phyloP scores from a whole-genome alignment of 2,113 vertebrate species.

The Phrynosoma blainvillii region DNA sequence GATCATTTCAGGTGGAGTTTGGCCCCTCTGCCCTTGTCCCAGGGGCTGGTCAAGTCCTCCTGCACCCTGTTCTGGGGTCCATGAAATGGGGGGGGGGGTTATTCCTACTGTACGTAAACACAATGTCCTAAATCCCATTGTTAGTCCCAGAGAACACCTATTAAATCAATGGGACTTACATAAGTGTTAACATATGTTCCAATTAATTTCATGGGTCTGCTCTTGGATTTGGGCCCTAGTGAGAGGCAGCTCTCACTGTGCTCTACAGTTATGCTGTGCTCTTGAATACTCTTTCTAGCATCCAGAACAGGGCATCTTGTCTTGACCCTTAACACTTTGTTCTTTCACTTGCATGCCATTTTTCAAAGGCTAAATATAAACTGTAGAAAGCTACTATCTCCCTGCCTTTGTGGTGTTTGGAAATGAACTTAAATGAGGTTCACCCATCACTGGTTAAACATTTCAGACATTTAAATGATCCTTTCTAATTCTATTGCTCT shows the following conservation, averaged over 20 bases:
- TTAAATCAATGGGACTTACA: too few relatives aligned
- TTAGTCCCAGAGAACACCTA: too few relatives aligned
- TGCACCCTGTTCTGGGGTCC: too few relatives aligned
- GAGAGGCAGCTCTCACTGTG: not conserved
- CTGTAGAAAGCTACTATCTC: slow-evolving; percentile 8
- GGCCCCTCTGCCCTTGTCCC: too few relatives aligned
- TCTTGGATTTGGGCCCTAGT: not conserved
- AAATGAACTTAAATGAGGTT: slow-evolving; percentile 33
- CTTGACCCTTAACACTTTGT: slow-evolving; percentile 27
- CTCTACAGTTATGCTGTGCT: slow-evolving; percentile 2
- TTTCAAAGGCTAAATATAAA: slow-evolving; percentile 3
- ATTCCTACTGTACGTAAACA: too few relatives aligned
- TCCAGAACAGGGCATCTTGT: not conserved
- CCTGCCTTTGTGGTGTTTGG: slow-evolving; percentile 32
- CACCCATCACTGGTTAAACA: slow-evolving; percentile 41
- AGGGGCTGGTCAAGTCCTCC: too few relatives aligned
- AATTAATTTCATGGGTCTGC: too few relatives aligned
- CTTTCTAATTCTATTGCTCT: slow-evolving; percentile 67
- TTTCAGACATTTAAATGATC: slow-evolving; percentile 61
- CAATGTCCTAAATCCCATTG: too few relatives aligned
- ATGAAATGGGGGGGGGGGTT: too few relatives aligned
- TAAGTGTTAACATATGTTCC: too few relatives aligned
- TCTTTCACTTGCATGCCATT: slow-evolving; percentile 16
- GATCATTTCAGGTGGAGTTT: too few relatives aligned
- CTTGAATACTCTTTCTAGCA: not conserved